Evolutionary conservation across 2,113 vertebrate genomes (phyloP), one percentile per base, ranked within the genome.

Genomic region (Toxotes jaculatrix): DNA sequence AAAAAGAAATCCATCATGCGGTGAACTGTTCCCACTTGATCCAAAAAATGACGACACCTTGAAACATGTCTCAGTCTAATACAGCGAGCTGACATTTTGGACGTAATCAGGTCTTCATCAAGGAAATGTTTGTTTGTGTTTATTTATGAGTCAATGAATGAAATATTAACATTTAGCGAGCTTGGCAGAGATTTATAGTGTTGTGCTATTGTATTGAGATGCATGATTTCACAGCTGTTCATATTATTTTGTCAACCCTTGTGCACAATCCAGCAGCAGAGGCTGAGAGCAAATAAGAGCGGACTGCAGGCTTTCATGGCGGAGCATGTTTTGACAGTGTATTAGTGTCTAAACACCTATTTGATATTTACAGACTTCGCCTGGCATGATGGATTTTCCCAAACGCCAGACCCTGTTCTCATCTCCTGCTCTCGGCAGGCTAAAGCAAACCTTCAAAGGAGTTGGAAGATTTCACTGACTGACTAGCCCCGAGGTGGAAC

Each of bases 361-460:
- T 79, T 78, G 77, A 87, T 73, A 59, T 79, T 73, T 65, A 66
- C 60, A 83, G 59, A 80, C 55, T 82, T 70, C 34, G 59, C 53
- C 47, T 49, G 47, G 45, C 65, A 40, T 23, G 64, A 83, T 77
- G 56, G 72, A 71, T 82, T 87, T 81, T 60, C 64, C 51, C 19
- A 32, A 79, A 83, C 65, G 82, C 75, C 77, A 74, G 69, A 66
- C n/a, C 53, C 67, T 19, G 73, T 81, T 76, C 66, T 86, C 47
- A 40, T 78, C 65, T 73, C 40, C 47, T 7, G 57, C 74, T 85
- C 61, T 77, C 49, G 12, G 73, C 69, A 64, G 64, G 47, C 49
- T 42, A 11, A 81, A 80, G 62, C 47, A 60, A 81, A 88, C 78
- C 83, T 84, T 88, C 84, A 84, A 77, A 87, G 81, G 53, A 73